These are phyloP conservation scores for Teleopsis dalmanni DNA, from an alignment of 1,140 invertebrate genomes.

Conservation along the genomic window DNA sequence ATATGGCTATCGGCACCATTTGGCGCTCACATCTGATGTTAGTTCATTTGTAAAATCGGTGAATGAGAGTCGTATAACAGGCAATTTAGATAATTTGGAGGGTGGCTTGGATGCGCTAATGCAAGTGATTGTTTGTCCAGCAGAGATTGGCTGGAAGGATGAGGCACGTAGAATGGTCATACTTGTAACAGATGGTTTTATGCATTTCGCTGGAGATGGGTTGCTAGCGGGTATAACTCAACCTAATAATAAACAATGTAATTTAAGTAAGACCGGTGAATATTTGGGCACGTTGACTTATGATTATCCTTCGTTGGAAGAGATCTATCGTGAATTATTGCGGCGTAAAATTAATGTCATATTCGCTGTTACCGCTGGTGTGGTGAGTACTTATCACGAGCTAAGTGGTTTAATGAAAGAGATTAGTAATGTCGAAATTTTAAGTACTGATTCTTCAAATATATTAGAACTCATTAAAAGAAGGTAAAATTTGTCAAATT, in stretches of 20 bases:
- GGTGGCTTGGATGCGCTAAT: conserved; percentile 98
- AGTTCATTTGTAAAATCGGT: conserved; percentile 53
- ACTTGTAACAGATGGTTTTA: conserved; percentile 54
- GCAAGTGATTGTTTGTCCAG: conserved; percentile 85
- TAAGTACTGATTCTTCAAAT: conserved; percentile 54
- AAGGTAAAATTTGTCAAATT: conserved; percentile 28
- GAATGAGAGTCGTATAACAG: conserved; percentile 66
- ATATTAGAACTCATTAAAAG: conserved; percentile 53
- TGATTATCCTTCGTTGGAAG: conserved; percentile 57
- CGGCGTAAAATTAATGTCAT: conserved; percentile 56
- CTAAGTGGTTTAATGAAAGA: conserved; percentile 48
- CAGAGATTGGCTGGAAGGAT: conserved; percentile 55
- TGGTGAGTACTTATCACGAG: conserved; percentile 49
- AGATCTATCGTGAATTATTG: conserved; percentile 51
- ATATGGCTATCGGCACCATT: conserved; percentile 63
- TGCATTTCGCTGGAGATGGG: conserved; percentile 60
- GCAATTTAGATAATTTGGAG: conserved; percentile 95
- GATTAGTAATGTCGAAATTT: conserved; percentile 51
- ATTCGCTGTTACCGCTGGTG: conserved; percentile 52
- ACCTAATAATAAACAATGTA: conserved; percentile 50
- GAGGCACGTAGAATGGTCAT: conserved; percentile 55
- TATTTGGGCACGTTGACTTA: conserved; percentile 49
- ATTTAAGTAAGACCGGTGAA: conserved; percentile 50
- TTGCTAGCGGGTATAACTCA: conserved; percentile 46
- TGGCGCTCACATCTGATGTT: conserved; percentile 55